phyloP scores from a whole-genome alignment of 2,113 vertebrate species.

The Otus sunia region DNA sequence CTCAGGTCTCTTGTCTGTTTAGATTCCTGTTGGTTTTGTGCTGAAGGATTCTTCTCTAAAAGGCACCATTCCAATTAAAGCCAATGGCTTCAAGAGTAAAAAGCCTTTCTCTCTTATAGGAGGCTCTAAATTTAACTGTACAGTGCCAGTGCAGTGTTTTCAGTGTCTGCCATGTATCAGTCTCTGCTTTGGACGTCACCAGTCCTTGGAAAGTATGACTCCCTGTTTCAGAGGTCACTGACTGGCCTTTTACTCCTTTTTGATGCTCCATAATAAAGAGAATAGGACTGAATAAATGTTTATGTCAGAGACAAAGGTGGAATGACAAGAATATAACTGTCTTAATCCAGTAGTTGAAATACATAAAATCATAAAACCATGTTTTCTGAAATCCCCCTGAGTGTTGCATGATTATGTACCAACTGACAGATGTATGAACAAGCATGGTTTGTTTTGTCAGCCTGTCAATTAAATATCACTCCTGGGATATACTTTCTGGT shows the following conservation, averaged over 20 bases:
- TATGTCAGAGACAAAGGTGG: background rate
- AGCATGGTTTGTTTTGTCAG: background rate
- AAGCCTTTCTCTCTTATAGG: background rate
- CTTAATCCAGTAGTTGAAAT: background rate
- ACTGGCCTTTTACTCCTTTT: background rate
- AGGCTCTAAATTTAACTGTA: background rate
- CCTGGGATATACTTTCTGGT: background rate
- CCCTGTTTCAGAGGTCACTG: background rate
- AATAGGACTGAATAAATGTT: background rate
- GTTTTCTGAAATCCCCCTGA: background rate
- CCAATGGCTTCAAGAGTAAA: background rate
- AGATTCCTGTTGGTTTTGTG: background rate
- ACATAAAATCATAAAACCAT: background rate
- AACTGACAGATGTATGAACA: background rate
- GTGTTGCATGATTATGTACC: background rate
- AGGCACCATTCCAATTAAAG: background rate
- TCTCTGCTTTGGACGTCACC: background rate
- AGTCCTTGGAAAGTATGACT: background rate
- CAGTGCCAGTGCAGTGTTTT: background rate
- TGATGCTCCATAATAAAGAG: background rate
- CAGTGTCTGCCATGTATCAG: background rate
- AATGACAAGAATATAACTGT: background rate
- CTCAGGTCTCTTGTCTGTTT: background rate
- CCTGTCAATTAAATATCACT: background rate
- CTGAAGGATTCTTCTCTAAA: background rate